Conservation (phyloP, 2,888 invertebrate genomes). For the Calameuta idolon region DNA sequence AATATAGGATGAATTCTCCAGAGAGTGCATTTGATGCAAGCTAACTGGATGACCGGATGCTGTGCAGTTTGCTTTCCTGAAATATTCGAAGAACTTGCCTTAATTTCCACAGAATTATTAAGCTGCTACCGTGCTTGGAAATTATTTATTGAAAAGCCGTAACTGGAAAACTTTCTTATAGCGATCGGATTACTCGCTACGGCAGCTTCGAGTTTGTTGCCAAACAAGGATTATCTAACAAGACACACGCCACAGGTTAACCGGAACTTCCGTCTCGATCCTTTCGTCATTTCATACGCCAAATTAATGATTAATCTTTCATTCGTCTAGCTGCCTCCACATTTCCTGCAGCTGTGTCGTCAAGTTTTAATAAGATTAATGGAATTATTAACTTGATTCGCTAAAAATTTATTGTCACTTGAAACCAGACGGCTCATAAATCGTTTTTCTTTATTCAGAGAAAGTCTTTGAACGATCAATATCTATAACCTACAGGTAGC, state of each 20-base stretch:
- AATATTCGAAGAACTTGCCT: not conserved
- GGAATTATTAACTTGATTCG: not conserved
- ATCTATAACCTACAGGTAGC: not conserved
- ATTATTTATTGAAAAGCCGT: constrained; percentile 3
- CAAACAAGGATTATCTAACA: not conserved
- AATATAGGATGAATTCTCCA: too few species aligned
- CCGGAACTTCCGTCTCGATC: not conserved
- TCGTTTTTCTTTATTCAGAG: not conserved
- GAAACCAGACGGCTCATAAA: not conserved
- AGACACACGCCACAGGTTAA: not conserved
- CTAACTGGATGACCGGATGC: too few species aligned
- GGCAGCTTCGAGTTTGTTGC: not conserved
- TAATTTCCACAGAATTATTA: constrained; percentile 1
- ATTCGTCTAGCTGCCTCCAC: not conserved
- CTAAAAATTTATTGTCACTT: not conserved
- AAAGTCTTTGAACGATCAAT: not conserved
- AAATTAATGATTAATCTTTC: not conserved
- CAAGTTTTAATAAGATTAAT: not conserved
- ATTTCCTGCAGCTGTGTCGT: not conserved
- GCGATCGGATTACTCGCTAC: not conserved
- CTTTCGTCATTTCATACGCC: not conserved
- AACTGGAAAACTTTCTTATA: constrained; percentile 2
- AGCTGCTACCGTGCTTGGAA: not conserved
- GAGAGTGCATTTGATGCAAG: too few species aligned
- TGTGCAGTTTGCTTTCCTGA: too few species aligned